These are phyloP conservation scores for Drosophila equinoxialis DNA, from an alignment of 1,140 invertebrate genomes.

Conservation along the genomic window DNA sequence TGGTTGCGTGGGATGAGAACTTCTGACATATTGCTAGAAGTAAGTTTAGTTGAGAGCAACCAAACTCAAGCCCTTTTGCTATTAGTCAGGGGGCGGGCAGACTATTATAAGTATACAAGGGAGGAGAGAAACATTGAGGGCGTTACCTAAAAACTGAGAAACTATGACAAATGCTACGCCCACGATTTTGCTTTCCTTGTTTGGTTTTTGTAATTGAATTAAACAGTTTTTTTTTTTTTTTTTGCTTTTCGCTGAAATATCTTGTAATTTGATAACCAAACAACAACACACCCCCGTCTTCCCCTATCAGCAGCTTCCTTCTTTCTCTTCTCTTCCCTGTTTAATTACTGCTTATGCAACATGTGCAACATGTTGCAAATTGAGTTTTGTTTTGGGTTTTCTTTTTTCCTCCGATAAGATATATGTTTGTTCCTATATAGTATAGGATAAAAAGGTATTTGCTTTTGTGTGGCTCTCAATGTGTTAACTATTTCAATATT, in stretches of 20 bases:
- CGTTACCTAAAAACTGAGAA: constrained; percentile 19
- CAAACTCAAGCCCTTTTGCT: constrained; percentile 41
- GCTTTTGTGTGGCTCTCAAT: constrained; percentile 22
- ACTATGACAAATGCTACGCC: constrained; percentile 31
- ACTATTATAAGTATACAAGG: too few relatives aligned
- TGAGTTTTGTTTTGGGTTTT: constrained; percentile 48
- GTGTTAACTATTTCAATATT: constrained; percentile 57
- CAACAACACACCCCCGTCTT: neutral
- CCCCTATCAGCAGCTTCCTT: too few relatives aligned
- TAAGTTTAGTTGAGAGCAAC: constrained; percentile 7
- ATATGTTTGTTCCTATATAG: constrained; percentile 1
- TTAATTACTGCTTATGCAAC: constrained; percentile 6
- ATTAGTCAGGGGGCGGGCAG: neutral
- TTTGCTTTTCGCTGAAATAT: constrained; percentile 1
- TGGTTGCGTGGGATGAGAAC: constrained; percentile 36
- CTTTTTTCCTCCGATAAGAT: constrained; percentile 39
- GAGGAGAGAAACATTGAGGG: neutral
- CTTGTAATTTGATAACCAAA: constrained; percentile 9
- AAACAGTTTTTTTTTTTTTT: constrained; percentile 22
- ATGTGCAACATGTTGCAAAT: constrained; percentile 32
- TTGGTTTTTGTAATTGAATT: constrained; percentile 38
- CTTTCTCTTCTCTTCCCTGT: neutral
- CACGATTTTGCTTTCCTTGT: neutral
- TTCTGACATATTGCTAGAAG: neutral
- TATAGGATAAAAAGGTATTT: neutral